These are phyloP conservation scores for Dryobates pubescens DNA, from an alignment of 2,797 vertebrate genomes.

Conservation along the genomic window DNA sequence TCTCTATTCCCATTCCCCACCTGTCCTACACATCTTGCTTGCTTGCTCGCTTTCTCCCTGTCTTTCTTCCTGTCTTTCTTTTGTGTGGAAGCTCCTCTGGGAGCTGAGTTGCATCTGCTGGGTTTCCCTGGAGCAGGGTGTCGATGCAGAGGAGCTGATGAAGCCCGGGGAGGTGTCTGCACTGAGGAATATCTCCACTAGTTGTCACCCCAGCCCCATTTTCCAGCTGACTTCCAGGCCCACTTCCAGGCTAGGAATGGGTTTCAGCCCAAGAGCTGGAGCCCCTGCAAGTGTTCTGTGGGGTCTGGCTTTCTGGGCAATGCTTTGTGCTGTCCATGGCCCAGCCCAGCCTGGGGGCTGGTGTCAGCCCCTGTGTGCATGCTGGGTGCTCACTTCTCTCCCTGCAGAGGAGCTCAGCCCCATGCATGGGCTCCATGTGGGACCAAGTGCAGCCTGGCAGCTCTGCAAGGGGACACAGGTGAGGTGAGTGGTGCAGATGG, in stretches of 20 bases:
- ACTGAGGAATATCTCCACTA: constrained; percentile 56
- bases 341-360: fast-evolving
- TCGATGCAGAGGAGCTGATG: neutral
- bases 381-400: fast-evolving
- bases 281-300: neutral
- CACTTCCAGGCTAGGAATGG: neutral
- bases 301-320: neutral
- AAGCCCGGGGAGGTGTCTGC: neutral
- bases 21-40: fast-evolving
- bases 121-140: neutral
- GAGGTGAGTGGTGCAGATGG: no score
- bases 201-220: constrained; percentile 69
- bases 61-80: no score
- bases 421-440: no score
- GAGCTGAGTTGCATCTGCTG: neutral
- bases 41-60: no score
- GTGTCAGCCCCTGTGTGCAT: neutral
- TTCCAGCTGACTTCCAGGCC: constrained; percentile 21
- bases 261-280: neutral
- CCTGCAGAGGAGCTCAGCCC: neutral
- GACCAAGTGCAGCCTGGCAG: no score
- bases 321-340: fast-evolving
- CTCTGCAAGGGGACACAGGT: no score
- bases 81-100: neutral
- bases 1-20: neutral